A percentile compares a stretch with the other conserved stretches of the same genome.
Conservation (phyloP, 2,888 invertebrate genomes). For the Tuberolachnus salignus region DNA sequence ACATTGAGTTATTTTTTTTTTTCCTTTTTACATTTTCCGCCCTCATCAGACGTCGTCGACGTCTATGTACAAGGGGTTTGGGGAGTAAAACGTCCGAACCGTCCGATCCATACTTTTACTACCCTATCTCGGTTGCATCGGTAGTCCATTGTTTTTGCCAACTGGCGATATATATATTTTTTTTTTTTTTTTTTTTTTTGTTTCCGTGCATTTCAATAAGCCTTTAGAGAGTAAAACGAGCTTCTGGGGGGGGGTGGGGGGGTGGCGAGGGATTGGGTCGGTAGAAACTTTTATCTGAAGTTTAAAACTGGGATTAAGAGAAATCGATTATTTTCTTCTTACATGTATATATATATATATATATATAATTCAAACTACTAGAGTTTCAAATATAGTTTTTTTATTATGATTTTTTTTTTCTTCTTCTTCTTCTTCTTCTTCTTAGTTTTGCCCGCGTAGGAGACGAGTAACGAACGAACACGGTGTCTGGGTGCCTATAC, state of each 20-base stretch:
- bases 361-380: slow-evolving; percentile 32
- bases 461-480: background rate
- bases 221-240: slow-evolving; percentile 33
- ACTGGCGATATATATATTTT: slow-evolving; percentile 22
- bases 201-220: slow-evolving; percentile 49
- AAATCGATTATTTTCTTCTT: slow-evolving; percentile 49
- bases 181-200: slow-evolving; percentile 40
- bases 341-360: slow-evolving; percentile 19
- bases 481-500: slow-evolving; percentile 26
- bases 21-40: background rate
- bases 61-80: background rate
- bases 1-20: slow-evolving; percentile 47
- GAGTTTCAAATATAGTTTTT: slow-evolving; percentile 38
- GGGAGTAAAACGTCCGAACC: slow-evolving; percentile 33
- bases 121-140: slow-evolving; percentile 35
- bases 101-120: slow-evolving; percentile 34
- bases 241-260: background rate
- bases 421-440: no score
- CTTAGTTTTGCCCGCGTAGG: background rate
- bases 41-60: background rate
- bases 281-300: slow-evolving; percentile 49
- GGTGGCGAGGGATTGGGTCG: no score
- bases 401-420: slow-evolving; percentile 5
- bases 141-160: slow-evolving; percentile 47
- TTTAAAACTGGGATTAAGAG: slow-evolving; percentile 52